These are phyloP conservation scores for Epinephelus malabaricus DNA, from an alignment of 2,797 vertebrate genomes.

Conservation along the genomic window DNA sequence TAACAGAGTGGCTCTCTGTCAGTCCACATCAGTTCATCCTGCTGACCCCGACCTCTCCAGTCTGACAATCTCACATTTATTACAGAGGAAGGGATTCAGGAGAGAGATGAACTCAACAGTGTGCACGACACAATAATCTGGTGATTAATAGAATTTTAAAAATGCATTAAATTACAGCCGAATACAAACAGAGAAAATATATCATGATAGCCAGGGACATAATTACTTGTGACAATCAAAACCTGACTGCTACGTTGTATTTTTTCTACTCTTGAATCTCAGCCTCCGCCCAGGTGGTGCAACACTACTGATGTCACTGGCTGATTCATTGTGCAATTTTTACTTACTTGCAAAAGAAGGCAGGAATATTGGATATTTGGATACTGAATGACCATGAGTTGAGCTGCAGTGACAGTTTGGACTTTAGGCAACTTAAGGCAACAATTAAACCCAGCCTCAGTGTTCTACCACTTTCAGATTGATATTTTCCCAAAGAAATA, in stretches of 20 bases:
- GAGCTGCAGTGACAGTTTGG: not conserved
- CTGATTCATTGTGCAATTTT: not conserved
- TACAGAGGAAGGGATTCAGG: constrained; percentile 12
- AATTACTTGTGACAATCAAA: not conserved
- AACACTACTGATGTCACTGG: not conserved
- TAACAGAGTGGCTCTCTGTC: constrained; percentile 49
- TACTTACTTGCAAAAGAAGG: not conserved
- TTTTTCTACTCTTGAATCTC: not conserved
- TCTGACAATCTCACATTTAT: constrained; percentile 18
- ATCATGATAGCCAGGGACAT: not conserved
- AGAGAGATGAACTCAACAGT: not conserved
- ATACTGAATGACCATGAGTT: not conserved
- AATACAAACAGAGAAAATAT: not conserved
- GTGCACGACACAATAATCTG: not conserved
- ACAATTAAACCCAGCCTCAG: not conserved
- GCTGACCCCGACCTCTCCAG: constrained; percentile 31
- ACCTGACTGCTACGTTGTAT: not conserved
- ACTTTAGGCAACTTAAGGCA: not conserved
- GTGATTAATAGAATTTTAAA: not conserved
- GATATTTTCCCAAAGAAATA: not conserved
- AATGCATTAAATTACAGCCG: not conserved
- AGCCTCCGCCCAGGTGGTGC: not conserved
- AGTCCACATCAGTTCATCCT: constrained; percentile 54
- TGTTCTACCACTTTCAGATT: not conserved
- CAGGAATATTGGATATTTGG: not conserved